Evolutionary conservation across 2,888 invertebrate species (phyloP), one percentile per base, ranked within the genome.

Genomic region (Eilema griseolum): DNA sequence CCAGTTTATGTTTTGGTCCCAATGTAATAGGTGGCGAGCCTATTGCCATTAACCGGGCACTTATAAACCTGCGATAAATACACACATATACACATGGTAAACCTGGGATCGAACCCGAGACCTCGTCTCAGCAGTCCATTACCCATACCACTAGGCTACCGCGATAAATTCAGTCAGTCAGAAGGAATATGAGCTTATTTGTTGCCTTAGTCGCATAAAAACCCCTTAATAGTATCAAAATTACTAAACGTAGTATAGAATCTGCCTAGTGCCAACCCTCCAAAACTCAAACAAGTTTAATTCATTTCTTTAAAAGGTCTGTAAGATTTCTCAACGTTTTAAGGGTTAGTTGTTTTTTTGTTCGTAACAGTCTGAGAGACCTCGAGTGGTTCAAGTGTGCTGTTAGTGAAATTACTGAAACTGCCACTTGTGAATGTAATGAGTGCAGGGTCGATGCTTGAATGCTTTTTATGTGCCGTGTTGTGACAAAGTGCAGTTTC

Each of bases 371-470:
- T 75, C 71, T 62, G 61, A 72, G 73, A 78, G 80, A 75, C 78
- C 69, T 74, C 69, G 72, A 83, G 79, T 82, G 77, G 63, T 72
- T 76, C 66, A 73, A 80, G 80, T 66, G 82, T 78, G 79, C 82
- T 77, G 81, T 82, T 78, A 75, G 82, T 77, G 79, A 80, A 86
- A 88, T 86, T 85, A 83, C 85, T 83, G 78, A 84, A 86, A 85
- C 82, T 81, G 80, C 85, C 88, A 85, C 89, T 89, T 86, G 86
- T 81, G 76, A 83, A 85, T 85, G 85, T 83, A 77, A 75, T 85
- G 83, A 79, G 75, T 74, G 74, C 76, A 61, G 77, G 74, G 73
- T 75, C 80, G 79, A 79, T 78, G 72, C 79, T 85, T 75, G 72
- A 74, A 67, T 74, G 76, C 76, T 80, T 75, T 73, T 74, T 80